Conservation (phyloP, 1,140 invertebrate species). For the Magallana gigas region DNA sequence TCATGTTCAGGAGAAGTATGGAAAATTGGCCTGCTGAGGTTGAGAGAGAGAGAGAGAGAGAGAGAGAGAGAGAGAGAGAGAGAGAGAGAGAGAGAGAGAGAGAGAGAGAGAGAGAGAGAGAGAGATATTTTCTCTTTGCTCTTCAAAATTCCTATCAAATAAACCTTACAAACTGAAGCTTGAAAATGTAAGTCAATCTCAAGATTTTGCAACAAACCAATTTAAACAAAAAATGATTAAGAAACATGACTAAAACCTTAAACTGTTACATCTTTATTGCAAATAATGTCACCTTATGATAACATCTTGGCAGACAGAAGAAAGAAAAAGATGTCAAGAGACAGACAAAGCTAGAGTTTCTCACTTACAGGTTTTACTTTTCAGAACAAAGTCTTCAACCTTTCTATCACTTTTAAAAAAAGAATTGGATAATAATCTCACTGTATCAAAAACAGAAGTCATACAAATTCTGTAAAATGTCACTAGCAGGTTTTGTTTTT, state of each 20-base stretch:
- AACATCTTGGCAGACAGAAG: background rate
- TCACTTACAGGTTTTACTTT: constrained; percentile 2
- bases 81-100: background rate
- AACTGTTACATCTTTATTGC: no score
- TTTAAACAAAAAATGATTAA: no score
- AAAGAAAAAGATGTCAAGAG: background rate
- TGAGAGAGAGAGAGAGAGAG: background rate
- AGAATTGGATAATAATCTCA: background rate
- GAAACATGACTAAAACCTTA: no score
- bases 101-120: background rate
- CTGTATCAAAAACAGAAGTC: background rate
- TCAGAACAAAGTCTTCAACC: background rate
- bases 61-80: background rate
- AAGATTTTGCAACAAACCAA: no score
- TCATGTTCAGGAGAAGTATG: constrained; percentile 31
- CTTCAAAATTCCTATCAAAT: no score
- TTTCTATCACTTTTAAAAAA: no score
- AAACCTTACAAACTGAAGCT: no score
- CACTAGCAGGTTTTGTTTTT: no score
- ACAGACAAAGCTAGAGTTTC: background rate
- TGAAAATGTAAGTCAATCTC: no score
- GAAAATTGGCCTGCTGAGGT: constrained; percentile 19
- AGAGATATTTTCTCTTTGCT: background rate
- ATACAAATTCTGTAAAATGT: no score
- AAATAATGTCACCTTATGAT: background rate